These are phyloP conservation scores for Alloscopus bannaensis DNA, from an alignment of 2,888 invertebrate species.

Conservation along the genomic window DNA sequence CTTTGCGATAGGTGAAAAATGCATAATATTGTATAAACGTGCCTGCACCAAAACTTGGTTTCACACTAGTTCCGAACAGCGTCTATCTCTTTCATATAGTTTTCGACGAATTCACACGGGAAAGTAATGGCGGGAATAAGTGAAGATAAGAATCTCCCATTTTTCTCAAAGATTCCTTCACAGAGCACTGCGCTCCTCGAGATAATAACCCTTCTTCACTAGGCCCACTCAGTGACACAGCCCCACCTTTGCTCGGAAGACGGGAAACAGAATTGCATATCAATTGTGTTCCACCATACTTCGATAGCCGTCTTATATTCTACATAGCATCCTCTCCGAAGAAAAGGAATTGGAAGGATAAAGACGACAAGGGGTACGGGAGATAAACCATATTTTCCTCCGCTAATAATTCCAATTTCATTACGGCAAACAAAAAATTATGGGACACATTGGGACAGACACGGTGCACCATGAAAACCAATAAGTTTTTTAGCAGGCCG, in stretches of 20 bases:
- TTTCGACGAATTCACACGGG: neutral
- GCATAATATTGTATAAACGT: too few species aligned
- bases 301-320: too few species aligned
- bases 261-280: neutral
- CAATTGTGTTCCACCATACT: too few species aligned
- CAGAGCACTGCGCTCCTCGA: neutral
- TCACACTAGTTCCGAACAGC: too few species aligned
- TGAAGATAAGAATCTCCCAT: conserved; percentile 15
- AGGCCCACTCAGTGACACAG: neutral
- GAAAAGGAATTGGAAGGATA: too few species aligned
- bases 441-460: conserved; percentile 1
- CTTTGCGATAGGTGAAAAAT: too few species aligned
- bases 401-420: conserved; percentile 13
- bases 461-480: conserved; percentile 7
- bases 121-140: neutral
- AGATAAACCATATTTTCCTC: conserved; percentile 3
- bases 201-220: conserved; percentile 13
- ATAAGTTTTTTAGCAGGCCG: too few species aligned
- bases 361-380: too few species aligned
- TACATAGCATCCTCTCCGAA: too few species aligned
- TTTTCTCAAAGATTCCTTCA: neutral
- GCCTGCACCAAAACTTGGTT: too few species aligned
- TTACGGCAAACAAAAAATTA: conserved; percentile 14
- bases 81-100: too few species aligned
- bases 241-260: too few species aligned